Evolutionary conservation across 2,888 invertebrate genomes (phyloP).

Genomic region (Automeris io): DNA sequence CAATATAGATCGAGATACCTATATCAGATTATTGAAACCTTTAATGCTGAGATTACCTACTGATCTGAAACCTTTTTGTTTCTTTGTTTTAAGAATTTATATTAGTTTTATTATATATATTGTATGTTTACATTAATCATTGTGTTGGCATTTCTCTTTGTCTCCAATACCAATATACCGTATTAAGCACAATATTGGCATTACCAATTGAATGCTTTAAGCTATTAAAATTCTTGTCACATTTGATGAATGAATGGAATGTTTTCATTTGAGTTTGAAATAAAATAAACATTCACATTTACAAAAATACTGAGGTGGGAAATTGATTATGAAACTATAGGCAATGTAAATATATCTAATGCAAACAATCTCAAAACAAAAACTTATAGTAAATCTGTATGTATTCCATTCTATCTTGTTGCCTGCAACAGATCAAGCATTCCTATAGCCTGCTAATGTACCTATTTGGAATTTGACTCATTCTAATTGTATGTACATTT

Average conservation of each 20-base stretch:
- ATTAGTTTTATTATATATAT: no score
- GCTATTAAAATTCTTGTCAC: constrained; percentile 1
- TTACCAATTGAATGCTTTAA: neutral
- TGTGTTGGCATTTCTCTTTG: constrained; percentile 4
- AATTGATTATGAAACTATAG: neutral
- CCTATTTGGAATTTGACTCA: neutral
- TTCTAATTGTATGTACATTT: neutral
- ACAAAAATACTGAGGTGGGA: constrained; percentile 4
- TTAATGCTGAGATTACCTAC: no score
- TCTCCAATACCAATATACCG: neutral
- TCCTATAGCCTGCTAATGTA: constrained; percentile 41
- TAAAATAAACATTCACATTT: constrained; percentile 15
- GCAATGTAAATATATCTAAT: neutral
- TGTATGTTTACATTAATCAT: no score
- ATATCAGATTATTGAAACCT: no score
- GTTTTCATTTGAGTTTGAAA: neutral
- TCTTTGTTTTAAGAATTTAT: no score
- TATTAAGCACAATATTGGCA: neutral
- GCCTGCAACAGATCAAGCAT: constrained; percentile 33
- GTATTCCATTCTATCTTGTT: constrained; percentile 2
- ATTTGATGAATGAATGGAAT: neutral
- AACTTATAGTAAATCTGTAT: constrained; percentile 8
- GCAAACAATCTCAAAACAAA: neutral
- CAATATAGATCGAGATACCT: no score
- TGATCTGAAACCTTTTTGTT: no score